These are phyloP conservation scores for Neogobius melanostomus DNA, from an alignment of 2,113 vertebrate species.

Conservation along the genomic window DNA sequence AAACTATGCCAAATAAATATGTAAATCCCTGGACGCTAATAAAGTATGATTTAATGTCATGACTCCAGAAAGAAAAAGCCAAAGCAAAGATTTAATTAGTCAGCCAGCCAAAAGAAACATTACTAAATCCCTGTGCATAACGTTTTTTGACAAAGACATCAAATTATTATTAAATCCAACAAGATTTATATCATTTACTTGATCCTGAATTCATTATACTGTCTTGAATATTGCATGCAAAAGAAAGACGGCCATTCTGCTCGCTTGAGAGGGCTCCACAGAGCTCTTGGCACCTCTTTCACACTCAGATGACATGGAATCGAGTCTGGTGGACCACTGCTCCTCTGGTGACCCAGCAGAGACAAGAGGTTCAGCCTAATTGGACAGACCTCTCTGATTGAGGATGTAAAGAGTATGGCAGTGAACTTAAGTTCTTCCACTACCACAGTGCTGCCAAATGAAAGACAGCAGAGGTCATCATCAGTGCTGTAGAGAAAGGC, in stretches of 20 bases:
- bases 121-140: background rate
- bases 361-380: slow-evolving; percentile 66
- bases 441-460: slow-evolving; percentile 24
- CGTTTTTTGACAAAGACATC: slow-evolving; percentile 33
- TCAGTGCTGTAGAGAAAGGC: slow-evolving; percentile 16
- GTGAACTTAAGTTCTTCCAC: slow-evolving; percentile 22
- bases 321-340: slow-evolving; percentile 23
- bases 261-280: slow-evolving; percentile 36
- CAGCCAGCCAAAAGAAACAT: background rate
- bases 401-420: slow-evolving; percentile 29
- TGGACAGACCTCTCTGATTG: slow-evolving; percentile 56
- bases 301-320: slow-evolving; percentile 46
- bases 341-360: slow-evolving; percentile 32
- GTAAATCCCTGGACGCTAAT: background rate
- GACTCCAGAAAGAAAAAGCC: background rate
- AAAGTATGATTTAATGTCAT: slow-evolving; percentile 6
- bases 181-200: slow-evolving; percentile 39
- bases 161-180: slow-evolving; percentile 50
- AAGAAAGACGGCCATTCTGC: slow-evolving; percentile 33
- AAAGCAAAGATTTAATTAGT: no score
- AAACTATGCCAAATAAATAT: slow-evolving; percentile 13
- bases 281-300: slow-evolving; percentile 36
- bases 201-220: slow-evolving; percentile 58
- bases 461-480: slow-evolving; percentile 27
- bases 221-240: slow-evolving; percentile 43